These are phyloP conservation scores for Pseudois nayaur DNA, from an alignment of 2,113 vertebrate species.

Conservation along the genomic window DNA sequence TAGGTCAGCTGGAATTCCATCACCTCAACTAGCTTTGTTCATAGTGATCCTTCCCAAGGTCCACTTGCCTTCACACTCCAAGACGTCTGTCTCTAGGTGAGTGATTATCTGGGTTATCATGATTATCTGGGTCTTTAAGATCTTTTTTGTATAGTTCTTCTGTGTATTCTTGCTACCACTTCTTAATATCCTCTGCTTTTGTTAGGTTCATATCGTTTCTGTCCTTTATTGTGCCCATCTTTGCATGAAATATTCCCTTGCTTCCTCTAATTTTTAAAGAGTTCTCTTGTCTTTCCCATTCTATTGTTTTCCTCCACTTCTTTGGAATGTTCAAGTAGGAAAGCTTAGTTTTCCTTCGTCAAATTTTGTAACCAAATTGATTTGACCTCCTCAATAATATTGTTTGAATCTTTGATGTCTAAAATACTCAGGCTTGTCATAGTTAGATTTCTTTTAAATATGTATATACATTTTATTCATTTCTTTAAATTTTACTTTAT, in stretches of 20 bases:
- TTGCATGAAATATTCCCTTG: not conserved
- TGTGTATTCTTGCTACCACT: not conserved
- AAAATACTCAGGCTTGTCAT: not conserved
- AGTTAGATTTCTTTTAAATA: not conserved
- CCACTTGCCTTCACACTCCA: not conserved
- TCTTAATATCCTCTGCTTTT: not conserved
- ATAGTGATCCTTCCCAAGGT: not conserved
- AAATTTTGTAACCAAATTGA: not conserved
- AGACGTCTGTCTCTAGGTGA: not conserved
- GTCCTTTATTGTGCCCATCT: not conserved
- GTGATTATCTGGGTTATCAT: not conserved
- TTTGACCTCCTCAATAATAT: not conserved
- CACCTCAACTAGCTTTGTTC: not conserved
- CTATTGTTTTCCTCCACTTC: not conserved
- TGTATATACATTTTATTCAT: not conserved
- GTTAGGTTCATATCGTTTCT: not conserved
- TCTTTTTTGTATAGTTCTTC: not conserved
- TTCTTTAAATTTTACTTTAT: not conserved
- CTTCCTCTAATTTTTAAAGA: not conserved
- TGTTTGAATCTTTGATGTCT: not conserved
- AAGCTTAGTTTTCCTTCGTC: not conserved
- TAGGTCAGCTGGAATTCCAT: not conserved
- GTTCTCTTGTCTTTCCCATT: not conserved
- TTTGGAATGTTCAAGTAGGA: not conserved
- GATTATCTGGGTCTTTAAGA: not conserved